Evolutionary conservation across 2,888 invertebrate genomes (phyloP).

Genomic region (Xylocampa areola): DNA sequence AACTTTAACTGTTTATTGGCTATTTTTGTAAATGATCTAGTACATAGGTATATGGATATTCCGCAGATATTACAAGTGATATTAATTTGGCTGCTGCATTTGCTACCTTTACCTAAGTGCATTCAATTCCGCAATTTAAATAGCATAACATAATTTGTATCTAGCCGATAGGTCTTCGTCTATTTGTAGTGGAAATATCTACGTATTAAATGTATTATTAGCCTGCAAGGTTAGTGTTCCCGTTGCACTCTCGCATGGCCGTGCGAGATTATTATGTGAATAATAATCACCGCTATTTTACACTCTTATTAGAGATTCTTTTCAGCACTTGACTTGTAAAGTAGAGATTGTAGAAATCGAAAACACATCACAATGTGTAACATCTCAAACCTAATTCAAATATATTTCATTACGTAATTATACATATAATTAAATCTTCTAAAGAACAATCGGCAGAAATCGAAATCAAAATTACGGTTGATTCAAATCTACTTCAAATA

Average conservation of each 20-base stretch:
- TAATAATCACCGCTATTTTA: constrained; percentile 52
- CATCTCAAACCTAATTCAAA: background rate
- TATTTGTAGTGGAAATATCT: constrained; percentile 78
- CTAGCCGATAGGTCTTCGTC: constrained; percentile 63
- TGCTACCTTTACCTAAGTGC: background rate
- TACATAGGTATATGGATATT: background rate
- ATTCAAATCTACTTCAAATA: no score
- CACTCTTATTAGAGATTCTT: constrained; percentile 44
- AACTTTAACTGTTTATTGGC: background rate
- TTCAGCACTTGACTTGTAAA: constrained; percentile 46
- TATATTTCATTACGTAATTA: no score
- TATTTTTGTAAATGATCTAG: background rate
- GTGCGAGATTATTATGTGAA: constrained; percentile 50
- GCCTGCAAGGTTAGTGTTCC: constrained; percentile 84
- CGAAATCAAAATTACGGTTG: no score
- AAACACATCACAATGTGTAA: constrained; percentile 11
- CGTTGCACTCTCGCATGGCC: constrained; percentile 72
- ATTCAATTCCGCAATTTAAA: constrained; percentile 53
- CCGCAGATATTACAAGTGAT: background rate
- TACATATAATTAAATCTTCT: no score
- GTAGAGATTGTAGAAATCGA: constrained; percentile 48
- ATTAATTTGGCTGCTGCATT: background rate
- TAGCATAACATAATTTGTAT: constrained; percentile 62
- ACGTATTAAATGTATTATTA: constrained; percentile 85
- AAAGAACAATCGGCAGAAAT: no score